phyloP scores from a whole-genome alignment of 2,113 vertebrate species.

The Progne subis region DNA sequence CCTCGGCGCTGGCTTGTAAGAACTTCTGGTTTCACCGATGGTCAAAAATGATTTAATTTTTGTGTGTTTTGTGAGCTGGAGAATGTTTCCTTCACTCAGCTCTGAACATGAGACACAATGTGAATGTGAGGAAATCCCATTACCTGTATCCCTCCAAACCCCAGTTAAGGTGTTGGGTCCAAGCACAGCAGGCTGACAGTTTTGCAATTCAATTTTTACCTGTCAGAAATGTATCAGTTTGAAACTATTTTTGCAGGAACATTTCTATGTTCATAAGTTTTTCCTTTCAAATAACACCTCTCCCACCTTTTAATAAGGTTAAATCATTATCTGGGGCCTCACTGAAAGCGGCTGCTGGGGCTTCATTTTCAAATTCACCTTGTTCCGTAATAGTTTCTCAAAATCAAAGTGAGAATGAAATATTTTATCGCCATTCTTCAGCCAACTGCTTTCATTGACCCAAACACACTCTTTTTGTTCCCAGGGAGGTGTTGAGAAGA shows the following conservation, averaged over 20 bases:
- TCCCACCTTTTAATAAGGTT: not conserved
- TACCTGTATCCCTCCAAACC: not conserved
- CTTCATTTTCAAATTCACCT: slow-evolving; percentile 1
- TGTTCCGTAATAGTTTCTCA: not conserved
- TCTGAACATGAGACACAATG: not conserved
- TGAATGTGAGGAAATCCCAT: not conserved
- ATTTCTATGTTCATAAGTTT: slow-evolving; percentile 30
- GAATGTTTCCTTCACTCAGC: not conserved
- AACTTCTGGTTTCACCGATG: not conserved
- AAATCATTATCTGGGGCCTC: not conserved
- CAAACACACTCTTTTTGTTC: not conserved
- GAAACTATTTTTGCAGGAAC: not conserved
- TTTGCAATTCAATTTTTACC: slow-evolving; percentile 26
- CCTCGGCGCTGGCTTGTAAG: not conserved
- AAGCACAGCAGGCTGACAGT: not conserved
- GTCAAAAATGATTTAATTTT: not conserved
- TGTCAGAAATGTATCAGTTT: slow-evolving; percentile 2
- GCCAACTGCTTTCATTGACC: not conserved
- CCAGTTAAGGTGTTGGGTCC: not conserved
- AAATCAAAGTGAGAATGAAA: not conserved
- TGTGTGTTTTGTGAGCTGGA: not conserved
- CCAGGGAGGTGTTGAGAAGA: not conserved
- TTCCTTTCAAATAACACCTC: not conserved
- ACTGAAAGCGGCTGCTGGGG: not conserved
- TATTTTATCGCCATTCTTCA: not conserved